These are phyloP conservation scores for Proisotoma minuta DNA, from an alignment of 2,888 invertebrate species.

Conservation along the genomic window DNA sequence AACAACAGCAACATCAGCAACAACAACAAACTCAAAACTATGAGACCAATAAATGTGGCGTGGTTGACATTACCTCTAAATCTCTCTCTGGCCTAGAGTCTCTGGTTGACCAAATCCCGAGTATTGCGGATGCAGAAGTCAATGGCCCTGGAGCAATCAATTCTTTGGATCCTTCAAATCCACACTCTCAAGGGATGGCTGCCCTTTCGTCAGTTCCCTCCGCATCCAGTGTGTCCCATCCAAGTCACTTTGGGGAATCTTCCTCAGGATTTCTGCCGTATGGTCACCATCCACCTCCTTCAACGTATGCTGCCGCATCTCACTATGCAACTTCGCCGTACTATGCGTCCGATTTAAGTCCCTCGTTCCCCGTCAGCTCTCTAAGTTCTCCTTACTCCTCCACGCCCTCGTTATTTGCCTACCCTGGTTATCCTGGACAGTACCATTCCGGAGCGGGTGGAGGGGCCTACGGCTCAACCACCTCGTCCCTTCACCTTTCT, in stretches of 20 bases:
- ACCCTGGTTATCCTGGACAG: conserved; percentile 42
- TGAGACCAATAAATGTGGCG: conserved; percentile 66
- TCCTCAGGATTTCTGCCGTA: conserved; percentile 44
- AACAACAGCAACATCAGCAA: conserved; percentile 41
- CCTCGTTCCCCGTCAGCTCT: conserved; percentile 43
- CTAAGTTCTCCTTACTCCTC: conserved; percentile 43
- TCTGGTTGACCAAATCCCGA: conserved; percentile 84
- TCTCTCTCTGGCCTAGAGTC: conserved; percentile 72
- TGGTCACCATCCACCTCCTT: conserved; percentile 33
- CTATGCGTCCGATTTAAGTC: conserved; percentile 44
- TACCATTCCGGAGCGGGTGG: conserved; percentile 33
- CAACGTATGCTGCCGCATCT: conserved; percentile 38
- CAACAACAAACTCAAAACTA: conserved; percentile 56
- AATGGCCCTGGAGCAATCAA: conserved; percentile 30
- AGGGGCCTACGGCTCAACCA: conserved; percentile 27
- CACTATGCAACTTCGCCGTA: conserved; percentile 44
- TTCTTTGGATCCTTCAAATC: conserved; percentile 34
- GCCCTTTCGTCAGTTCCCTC: conserved; percentile 23
- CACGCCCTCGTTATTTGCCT: conserved; percentile 44
- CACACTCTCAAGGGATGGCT: conserved; percentile 25
- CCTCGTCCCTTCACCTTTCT: conserved; percentile 43
- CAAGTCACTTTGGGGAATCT: conserved; percentile 30
- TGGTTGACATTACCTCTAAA: conserved; percentile 49
- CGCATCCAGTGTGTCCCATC: conserved; percentile 27
- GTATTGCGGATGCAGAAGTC: conserved; percentile 68